phyloP scores from a whole-genome alignment of 2,888 invertebrate genomes.

The Pantelozetes paolii region DNA sequence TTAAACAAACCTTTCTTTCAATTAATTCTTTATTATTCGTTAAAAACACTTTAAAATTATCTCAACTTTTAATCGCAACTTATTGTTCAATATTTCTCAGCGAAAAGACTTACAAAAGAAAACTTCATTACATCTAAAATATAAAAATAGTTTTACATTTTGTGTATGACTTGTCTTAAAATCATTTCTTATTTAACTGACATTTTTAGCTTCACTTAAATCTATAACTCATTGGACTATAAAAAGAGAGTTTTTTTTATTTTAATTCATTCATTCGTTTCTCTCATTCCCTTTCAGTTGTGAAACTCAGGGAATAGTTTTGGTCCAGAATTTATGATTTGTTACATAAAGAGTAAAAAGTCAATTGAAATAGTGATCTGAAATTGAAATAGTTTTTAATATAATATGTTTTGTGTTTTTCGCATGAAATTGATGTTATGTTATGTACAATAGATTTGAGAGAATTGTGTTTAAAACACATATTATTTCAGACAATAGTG shows the following conservation, averaged over 20 bases:
- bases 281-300: not conserved
- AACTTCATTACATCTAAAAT: too few relatives aligned
- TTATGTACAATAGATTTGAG: constrained; percentile 2
- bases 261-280: not conserved
- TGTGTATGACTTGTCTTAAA: too few relatives aligned
- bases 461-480: not conserved
- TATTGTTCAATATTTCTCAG: too few relatives aligned
- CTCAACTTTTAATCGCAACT: too few relatives aligned
- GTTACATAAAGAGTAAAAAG: constrained; percentile 1
- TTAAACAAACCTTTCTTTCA: not conserved
- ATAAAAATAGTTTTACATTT: too few relatives aligned
- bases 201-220: not conserved
- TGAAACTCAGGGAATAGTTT: not conserved
- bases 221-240: not conserved
- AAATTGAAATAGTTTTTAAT: constrained; percentile 14
- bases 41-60: too few relatives aligned
- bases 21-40: not conserved
- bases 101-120: too few relatives aligned
- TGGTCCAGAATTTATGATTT: not conserved
- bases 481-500: not conserved
- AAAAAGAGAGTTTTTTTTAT: too few relatives aligned
- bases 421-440: not conserved
- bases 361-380: not conserved
- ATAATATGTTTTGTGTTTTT: not conserved
- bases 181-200: too few relatives aligned